A percentile compares a stretch with the other conserved stretches of the same genome.
Conservation (phyloP, 1,140 invertebrate genomes). For the Drosophila jambulina region DNA sequence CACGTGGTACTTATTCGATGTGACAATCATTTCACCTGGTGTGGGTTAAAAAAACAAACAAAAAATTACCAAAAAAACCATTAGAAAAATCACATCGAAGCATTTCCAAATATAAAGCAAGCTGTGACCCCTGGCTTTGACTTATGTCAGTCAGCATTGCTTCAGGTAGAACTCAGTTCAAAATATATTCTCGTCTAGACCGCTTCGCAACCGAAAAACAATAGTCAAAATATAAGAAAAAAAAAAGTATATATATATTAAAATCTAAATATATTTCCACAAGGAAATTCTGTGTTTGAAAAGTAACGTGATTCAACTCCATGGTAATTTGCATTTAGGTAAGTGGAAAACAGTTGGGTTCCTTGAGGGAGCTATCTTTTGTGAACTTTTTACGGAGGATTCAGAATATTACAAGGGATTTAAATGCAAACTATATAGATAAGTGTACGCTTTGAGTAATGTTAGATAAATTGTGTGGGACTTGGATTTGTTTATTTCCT, state of each 20-base stretch:
- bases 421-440: background rate
- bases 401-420: background rate
- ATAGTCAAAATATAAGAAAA: constrained; percentile 7
- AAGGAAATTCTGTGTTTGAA: constrained; percentile 4
- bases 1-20: constrained; percentile 93
- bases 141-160: background rate
- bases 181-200: constrained; percentile 16
- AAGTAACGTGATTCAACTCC: background rate
- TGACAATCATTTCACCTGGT: constrained; percentile 93
- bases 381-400: background rate
- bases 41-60: constrained; percentile 26
- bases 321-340: constrained; percentile 6
- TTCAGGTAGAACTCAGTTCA: background rate
- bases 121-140: background rate
- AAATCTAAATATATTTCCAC: constrained; percentile 5
- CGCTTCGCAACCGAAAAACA: constrained; percentile 5
- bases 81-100: background rate
- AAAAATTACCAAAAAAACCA: background rate
- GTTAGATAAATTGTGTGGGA: background rate
- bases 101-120: background rate
- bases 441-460: no score
- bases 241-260: constrained; percentile 1
- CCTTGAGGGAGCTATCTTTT: background rate
- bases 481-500: background rate
- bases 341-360: constrained; percentile 6